Evolutionary conservation across 2,888 invertebrate genomes (phyloP).

Genomic region (Microctonus aethiopoides): DNA sequence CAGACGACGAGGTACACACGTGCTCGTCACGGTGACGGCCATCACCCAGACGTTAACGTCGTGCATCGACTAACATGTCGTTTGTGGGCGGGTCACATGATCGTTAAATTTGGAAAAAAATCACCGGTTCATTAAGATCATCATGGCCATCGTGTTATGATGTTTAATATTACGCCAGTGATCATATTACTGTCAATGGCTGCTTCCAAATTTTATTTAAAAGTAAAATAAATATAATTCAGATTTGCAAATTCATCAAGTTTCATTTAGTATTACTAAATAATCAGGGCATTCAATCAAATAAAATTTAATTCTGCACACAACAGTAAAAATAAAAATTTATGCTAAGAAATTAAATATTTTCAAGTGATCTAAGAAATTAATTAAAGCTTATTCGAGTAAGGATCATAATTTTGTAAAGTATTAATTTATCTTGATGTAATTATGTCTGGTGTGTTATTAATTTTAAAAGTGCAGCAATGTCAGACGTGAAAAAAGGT

Average conservation of each 20-base stretch:
- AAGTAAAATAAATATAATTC: no score
- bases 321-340: no score
- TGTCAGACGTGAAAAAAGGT: background rate
- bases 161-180: background rate
- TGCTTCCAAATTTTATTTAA: background rate
- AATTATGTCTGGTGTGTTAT: no score
- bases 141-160: slow-evolving; percentile 37
- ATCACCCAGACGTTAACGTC: slow-evolving; percentile 61
- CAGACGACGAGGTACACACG: slow-evolving; percentile 64
- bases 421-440: background rate
- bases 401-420: no score
- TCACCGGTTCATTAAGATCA: slow-evolving; percentile 43
- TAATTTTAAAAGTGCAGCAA: background rate
- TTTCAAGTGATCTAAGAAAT: no score
- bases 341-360: no score
- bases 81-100: slow-evolving; percentile 63
- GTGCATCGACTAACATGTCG: slow-evolving; percentile 51
- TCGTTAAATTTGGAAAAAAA: slow-evolving; percentile 58
- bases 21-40: slow-evolving; percentile 66
- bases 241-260: no score
- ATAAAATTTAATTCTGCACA: no score
- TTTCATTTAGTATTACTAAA: no score
- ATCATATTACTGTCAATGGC: background rate
- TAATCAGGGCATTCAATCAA: background rate
- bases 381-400: no score